Evolutionary conservation across 1,140 invertebrate genomes (phyloP).

Genomic region (Heliconius hewitsoni): DNA sequence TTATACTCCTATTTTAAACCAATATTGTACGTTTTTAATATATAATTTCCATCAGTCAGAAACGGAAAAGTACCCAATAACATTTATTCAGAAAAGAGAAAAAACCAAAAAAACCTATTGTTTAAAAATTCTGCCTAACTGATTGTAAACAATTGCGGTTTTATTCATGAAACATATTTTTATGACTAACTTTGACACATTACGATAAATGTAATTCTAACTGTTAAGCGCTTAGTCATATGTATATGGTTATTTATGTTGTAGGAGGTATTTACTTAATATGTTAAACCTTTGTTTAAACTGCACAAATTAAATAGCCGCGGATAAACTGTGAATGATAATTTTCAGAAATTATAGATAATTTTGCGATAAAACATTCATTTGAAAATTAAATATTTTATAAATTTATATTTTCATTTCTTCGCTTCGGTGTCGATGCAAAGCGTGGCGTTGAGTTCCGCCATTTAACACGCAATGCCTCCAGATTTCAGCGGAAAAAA

Average conservation of each 20-base stretch:
- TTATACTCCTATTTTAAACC: neutral
- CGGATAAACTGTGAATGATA: too few species aligned
- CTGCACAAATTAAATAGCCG: neutral
- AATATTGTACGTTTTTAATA: neutral
- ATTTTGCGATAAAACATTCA: too few species aligned
- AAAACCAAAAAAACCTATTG: neutral
- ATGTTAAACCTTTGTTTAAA: neutral
- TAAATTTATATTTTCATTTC: too few species aligned
- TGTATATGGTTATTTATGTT: neutral
- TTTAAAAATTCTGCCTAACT: conserved; percentile 40
- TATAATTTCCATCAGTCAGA: neutral
- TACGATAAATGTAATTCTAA: neutral
- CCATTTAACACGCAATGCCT: too few species aligned
- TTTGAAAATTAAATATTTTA: too few species aligned
- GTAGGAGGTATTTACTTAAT: neutral
- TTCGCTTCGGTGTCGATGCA: too few species aligned
- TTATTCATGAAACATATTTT: neutral
- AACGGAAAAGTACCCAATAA: neutral
- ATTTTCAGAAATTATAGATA: too few species aligned
- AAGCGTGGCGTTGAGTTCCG: too few species aligned
- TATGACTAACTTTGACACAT: neutral
- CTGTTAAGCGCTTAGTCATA: neutral
- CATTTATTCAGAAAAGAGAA: neutral
- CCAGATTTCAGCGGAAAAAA: too few species aligned
- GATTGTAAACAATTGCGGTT: neutral